Evolutionary conservation across 2,888 invertebrate genomes (phyloP), one percentile per base, ranked within the genome.

Genomic region (Syrista parreyssii): DNA sequence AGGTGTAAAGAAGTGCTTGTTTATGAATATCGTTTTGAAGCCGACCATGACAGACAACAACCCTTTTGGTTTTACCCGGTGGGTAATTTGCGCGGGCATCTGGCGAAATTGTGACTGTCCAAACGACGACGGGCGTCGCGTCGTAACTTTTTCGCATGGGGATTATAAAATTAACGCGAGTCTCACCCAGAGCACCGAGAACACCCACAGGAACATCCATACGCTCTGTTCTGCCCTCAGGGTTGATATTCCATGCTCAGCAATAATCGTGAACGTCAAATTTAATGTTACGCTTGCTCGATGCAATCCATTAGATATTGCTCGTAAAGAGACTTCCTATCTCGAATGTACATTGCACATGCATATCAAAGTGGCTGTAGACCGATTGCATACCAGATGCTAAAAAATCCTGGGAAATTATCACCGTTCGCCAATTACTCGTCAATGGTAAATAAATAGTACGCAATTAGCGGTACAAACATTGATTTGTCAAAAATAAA

Each of bases 291-390:
- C 87, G 86, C 85, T 86, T 86, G 79, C 86, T 85, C 78, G 79
- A 89, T 89, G 89, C 91, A 90, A 91, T 91, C 91, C 91, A 91
- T 91, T 91, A 91, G 90, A 90, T 91, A 91, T 91, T 87, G 91
- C 90, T 91, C 91, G 88, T 91, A 90, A 91, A 91, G 88, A 90
- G 79, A 87, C 85, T 84, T 86, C 86, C 88, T 90, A 91, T 90
- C 90, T 89, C 88, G 75, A 76, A 79, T 69, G 76, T 79, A 78
- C 79, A 79, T 40, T 68, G 76, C 71, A 75, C 78, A 74, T 79
- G 76, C 77, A 78, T 80, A 82, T 81, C 78, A 69, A 32, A 69
- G 69, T 30, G 69, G 6, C 69, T 11, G 69, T 69, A 32, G 32
- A 30, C 15, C 69, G 69, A 69, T 69, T 69, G 69, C 30, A 32